phyloP scores from a whole-genome alignment of 2,888 invertebrate genomes.

The Agonopterix subpropinquella region DNA sequence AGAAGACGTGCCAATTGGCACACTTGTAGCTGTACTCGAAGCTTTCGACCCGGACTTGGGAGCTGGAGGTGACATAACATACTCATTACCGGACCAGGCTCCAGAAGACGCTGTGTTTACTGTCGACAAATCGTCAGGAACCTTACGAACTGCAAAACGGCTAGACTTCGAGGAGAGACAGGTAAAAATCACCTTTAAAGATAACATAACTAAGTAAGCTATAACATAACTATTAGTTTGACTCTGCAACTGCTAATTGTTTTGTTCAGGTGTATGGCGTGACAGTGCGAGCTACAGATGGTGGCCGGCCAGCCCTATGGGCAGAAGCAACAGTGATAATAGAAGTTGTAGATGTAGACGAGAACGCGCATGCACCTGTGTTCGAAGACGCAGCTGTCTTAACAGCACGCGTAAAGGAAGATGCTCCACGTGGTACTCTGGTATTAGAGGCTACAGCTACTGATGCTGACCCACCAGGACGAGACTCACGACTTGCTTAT shows the following conservation, averaged over 20 bases:
- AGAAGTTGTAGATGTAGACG: conserved; percentile 95
- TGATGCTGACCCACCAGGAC: conserved; percentile 87
- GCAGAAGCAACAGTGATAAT: conserved; percentile 88
- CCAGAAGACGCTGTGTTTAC: conserved; percentile 83
- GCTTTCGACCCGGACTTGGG: conserved; percentile 91
- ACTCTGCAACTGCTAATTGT: too few species aligned
- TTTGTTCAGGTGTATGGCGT: conserved; percentile 83
- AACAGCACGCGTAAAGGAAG: conserved; percentile 85
- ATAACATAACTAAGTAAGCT: too few species aligned
- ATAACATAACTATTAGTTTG: too few species aligned
- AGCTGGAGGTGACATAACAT: conserved; percentile 86
- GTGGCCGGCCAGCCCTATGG: conserved; percentile 87
- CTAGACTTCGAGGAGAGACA: conserved; percentile 94
- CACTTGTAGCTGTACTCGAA: conserved; percentile 88
- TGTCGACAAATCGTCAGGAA: conserved; percentile 90
- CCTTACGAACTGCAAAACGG: conserved; percentile 84
- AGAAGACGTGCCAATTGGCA: conserved; percentile 93
- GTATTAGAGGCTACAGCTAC: conserved; percentile 86
- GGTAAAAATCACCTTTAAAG: conserved; percentile 21
- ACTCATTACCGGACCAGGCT: conserved; percentile 82
- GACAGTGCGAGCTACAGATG: conserved; percentile 89
- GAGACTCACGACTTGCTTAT: conserved; percentile 89
- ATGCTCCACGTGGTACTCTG: conserved; percentile 83
- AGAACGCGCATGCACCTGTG: conserved; percentile 88
- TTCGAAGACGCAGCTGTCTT: conserved; percentile 87